Conservation (phyloP, 1,140 invertebrate species). For the Platyscapa corneri region DNA sequence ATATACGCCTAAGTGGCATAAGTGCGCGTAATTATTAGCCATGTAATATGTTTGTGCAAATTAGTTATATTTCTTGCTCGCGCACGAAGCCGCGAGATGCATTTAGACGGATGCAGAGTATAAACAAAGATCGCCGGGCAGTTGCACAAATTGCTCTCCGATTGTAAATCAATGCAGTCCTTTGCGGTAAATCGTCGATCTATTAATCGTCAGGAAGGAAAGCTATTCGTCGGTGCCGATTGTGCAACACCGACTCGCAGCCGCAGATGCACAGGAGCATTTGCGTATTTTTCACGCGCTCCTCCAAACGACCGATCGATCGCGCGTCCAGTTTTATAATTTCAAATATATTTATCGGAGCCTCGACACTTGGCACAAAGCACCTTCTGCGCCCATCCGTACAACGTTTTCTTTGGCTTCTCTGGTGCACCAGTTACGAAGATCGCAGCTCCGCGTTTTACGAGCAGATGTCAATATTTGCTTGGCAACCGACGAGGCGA, state of each 20-base stretch:
- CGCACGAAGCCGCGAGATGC: neutral
- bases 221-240: neutral
- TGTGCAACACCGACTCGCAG: neutral
- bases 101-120: constrained; percentile 3
- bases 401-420: no score
- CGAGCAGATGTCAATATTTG: neutral
- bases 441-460: no score
- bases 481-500: no score
- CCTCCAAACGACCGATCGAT: no score
- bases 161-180: neutral
- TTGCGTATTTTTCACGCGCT: neutral
- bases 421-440: no score
- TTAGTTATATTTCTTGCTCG: constrained; percentile 23
- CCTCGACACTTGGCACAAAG: no score
- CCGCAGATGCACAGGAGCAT: neutral
- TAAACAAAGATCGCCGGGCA: neutral
- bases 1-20: constrained; percentile 4
- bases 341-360: no score
- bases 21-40: constrained; percentile 9
- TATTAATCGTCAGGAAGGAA: neutral
- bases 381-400: no score
- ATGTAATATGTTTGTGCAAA: constrained; percentile 20
- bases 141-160: neutral
- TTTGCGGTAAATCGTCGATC: neutral
- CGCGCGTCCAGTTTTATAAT: no score